phyloP scores from a whole-genome alignment of 2,888 invertebrate genomes.

The Bruchidius siliquastri region DNA sequence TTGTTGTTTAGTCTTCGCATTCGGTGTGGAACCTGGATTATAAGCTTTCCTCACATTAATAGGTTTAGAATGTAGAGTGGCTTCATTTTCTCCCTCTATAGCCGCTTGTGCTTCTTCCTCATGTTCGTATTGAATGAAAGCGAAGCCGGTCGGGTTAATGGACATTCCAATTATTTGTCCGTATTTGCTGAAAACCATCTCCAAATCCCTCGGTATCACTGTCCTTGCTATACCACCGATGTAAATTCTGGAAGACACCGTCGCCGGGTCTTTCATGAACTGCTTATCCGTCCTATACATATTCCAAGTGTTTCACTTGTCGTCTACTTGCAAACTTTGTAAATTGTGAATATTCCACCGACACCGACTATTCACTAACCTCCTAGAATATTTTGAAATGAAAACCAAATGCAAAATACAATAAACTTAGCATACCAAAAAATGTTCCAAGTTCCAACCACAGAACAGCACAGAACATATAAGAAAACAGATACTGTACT shows the following conservation, averaged over 20 bases:
- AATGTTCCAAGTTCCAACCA: too few species aligned
- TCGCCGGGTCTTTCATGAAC: slow-evolving; percentile 68
- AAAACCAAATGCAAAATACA: too few species aligned
- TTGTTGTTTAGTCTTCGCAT: background rate
- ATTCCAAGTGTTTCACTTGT: slow-evolving; percentile 1
- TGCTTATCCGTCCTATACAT: slow-evolving; percentile 47
- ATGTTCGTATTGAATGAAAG: slow-evolving; percentile 79
- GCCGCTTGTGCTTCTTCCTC: slow-evolving; percentile 72
- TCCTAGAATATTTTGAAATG: too few species aligned
- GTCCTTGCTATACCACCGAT: slow-evolving; percentile 69
- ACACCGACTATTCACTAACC: too few species aligned
- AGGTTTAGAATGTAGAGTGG: slow-evolving; percentile 66
- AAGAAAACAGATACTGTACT: too few species aligned
- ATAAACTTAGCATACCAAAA: too few species aligned
- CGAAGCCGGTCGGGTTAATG: slow-evolving; percentile 70
- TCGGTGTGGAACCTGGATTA: background rate
- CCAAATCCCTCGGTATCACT: slow-evolving; percentile 58
- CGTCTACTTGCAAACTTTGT: too few species aligned
- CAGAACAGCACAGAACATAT: too few species aligned
- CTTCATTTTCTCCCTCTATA: slow-evolving; percentile 65
- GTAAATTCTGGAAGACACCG: slow-evolving; percentile 72
- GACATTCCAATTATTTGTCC: slow-evolving; percentile 68
- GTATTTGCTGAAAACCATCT: slow-evolving; percentile 70
- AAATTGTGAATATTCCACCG: too few species aligned
- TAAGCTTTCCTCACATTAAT: slow-evolving; percentile 62